These are phyloP conservation scores for Subanguina moxae DNA, from an alignment of 1,140 invertebrate species.

Conservation along the genomic window DNA sequence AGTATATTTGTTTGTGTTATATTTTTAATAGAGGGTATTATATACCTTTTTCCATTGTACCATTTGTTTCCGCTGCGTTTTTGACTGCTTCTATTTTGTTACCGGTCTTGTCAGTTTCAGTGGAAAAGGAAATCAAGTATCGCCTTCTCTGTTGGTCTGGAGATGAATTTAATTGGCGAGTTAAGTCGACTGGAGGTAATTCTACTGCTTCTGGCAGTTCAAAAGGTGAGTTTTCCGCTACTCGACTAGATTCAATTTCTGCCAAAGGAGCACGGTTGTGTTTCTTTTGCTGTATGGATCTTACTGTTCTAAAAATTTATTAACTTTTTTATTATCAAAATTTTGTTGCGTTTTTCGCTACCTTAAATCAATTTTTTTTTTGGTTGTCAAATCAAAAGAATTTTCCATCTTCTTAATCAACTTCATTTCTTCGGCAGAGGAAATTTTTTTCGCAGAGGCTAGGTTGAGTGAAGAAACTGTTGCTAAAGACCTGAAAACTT, in stretches of 20 bases:
- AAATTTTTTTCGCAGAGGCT: not conserved
- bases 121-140: not conserved
- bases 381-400: not conserved
- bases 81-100: too few species aligned
- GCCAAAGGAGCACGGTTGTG: slow-evolving; percentile 11
- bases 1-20: too few species aligned
- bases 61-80: too few species aligned
- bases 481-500: too few species aligned
- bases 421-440: not conserved
- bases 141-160: slow-evolving; percentile 3
- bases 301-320: not conserved
- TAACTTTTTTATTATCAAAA: not conserved
- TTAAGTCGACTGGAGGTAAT: not conserved
- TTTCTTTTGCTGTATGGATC: not conserved
- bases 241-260: slow-evolving; percentile 16
- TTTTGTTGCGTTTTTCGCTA: not conserved
- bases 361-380: not conserved
- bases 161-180: not conserved
- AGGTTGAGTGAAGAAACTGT: not conserved
- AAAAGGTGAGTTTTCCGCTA: slow-evolving; percentile 8
- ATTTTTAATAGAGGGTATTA: too few species aligned
- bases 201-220: not conserved
- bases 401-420: not conserved
- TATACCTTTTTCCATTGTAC: too few species aligned
- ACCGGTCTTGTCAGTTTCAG: too few species aligned